Base-by-base conservation (phyloP, 2,113 vertebrate genomes). In the Aegithalos caudatus region DNA sequence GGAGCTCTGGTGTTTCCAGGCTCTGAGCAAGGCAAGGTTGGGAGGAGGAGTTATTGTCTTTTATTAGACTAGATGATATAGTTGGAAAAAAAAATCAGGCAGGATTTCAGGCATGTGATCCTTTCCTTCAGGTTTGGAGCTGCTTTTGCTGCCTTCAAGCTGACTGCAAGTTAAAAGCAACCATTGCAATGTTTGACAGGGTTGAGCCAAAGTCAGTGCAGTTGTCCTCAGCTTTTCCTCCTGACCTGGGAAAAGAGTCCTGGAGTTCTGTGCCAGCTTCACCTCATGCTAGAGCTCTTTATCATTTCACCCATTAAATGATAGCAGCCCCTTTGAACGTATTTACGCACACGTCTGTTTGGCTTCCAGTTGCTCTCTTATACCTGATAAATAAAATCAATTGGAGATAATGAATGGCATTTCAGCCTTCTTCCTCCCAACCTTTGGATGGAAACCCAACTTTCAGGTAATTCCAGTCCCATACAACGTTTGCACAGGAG, bases 31-130 rank as follows among this genome's bases (percentile, higher is more conserved):
- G 76, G 88, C 94, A 93, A 94, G 76, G 72, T 86, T 95, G 77
- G 88, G 88, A 96, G 96, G 94, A 95, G 95, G 94, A 92, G 92
- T 83, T 95, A 88, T 15, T 95, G 86, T 86, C 94, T 96, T 97
- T 93, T 93, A 86, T 96, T 88, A 94, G 91, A 58, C 88, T 57
- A n/a, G 79, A 96, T 97, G 72, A 92, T 96, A 93, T 33, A 66
- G 83, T 44, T 66, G 64, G 66, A 78, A 84, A 94, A 76, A 76
- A 62, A 56, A 94, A 95, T 56, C 88, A 83, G 76, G 64, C 76
- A 88, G 48, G 76, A 92, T 90, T 93, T 90, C 71, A 92, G 45
- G 69, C 86, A 81, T 5, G 4, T 3, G 31, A 92, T 81, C 66
- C 38, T 76, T 93, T 90, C 64, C 74, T 93, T 88, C 86, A 94